These are phyloP conservation scores for Micrasema minimum DNA, from an alignment of 1,140 invertebrate species.

Conservation along the genomic window DNA sequence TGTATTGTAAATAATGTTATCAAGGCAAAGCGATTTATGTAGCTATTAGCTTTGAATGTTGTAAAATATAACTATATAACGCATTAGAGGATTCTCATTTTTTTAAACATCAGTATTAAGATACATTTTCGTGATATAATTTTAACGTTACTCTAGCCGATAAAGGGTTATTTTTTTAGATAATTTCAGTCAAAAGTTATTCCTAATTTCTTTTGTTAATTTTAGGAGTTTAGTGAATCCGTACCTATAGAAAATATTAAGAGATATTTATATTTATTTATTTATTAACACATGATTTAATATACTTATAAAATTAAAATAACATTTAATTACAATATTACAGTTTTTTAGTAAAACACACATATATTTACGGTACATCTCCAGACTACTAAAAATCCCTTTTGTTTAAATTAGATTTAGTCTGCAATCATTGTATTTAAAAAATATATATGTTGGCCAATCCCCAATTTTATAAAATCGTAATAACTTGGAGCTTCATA, in stretches of 20 bases:
- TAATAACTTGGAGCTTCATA: too few relatives aligned
- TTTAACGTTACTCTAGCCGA: constrained; percentile 13
- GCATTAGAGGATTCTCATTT: constrained; percentile 14
- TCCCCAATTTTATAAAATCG: too few relatives aligned
- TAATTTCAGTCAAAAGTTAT: constrained; percentile 10
- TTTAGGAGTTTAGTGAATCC: neutral
- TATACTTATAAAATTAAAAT: neutral
- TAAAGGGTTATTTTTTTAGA: constrained; percentile 2
- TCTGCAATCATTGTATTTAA: too few relatives aligned
- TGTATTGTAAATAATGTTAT: constrained; percentile 24
- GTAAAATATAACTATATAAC: constrained; percentile 10
- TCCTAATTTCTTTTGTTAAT: neutral
- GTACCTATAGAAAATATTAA: constrained; percentile 1
- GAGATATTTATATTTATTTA: constrained; percentile 32
- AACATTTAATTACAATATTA: neutral
- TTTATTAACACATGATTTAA: neutral
- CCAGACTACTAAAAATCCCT: too few relatives aligned
- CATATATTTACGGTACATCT: too few relatives aligned
- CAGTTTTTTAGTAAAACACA: too few relatives aligned
- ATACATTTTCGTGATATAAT: constrained; percentile 45
- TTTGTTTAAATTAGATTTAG: too few relatives aligned
- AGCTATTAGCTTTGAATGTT: constrained; percentile 37
- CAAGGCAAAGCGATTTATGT: neutral
- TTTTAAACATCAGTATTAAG: constrained; percentile 43
- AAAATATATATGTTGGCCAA: too few relatives aligned